Percentiles rank a stretch among this genome's conserved stretches.
Evolutionary conservation across 2,888 invertebrate genomes (phyloP).

Genomic region (Caenorhabditis parvicauda): DNA sequence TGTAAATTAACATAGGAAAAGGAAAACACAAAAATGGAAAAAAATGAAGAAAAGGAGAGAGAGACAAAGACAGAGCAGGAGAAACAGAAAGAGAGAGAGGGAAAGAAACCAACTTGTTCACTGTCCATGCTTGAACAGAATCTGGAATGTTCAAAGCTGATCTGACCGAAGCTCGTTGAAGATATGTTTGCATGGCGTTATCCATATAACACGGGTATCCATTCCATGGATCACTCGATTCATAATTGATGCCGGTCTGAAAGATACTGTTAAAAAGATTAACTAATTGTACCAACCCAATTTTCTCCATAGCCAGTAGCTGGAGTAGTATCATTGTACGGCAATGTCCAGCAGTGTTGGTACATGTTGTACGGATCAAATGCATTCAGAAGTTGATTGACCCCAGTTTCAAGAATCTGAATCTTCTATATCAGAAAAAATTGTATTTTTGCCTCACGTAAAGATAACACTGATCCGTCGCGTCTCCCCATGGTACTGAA

Average conservation of each 20-base stretch:
- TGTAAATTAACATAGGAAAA: too few relatives aligned
- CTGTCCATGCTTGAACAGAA: conserved; percentile 14
- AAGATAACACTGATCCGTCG: conserved; percentile 26
- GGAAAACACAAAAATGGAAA: too few relatives aligned
- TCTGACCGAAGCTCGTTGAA: conserved; percentile 45
- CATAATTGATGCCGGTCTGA: conserved; percentile 42
- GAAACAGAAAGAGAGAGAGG: too few relatives aligned
- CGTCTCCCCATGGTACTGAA: conserved; percentile 26
- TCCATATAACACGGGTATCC: conserved; percentile 52
- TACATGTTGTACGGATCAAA: conserved; percentile 44
- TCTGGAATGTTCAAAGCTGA: conserved; percentile 50
- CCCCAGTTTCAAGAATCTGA: too few relatives aligned
- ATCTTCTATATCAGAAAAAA: not conserved
- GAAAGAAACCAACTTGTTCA: conserved; percentile 17
- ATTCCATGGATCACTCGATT: conserved; percentile 40
- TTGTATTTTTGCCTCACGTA: conserved; percentile 8
- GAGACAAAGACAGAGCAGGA: too few relatives aligned
- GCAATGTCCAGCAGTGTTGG: conserved; percentile 29
- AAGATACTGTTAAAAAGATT: not conserved
- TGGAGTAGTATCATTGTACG: conserved; percentile 10
- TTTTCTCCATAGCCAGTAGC: conserved; percentile 28
- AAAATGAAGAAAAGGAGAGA: too few relatives aligned
- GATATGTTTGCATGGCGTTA: conserved; percentile 39
- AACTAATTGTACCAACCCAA: conserved; percentile 14
- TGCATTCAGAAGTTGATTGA: conserved; percentile 10